Percentiles rank a stretch among this genome's conserved stretches.
Evolutionary conservation across 2,888 invertebrate species (phyloP).

Genomic region (Teleogryllus oceanicus): DNA sequence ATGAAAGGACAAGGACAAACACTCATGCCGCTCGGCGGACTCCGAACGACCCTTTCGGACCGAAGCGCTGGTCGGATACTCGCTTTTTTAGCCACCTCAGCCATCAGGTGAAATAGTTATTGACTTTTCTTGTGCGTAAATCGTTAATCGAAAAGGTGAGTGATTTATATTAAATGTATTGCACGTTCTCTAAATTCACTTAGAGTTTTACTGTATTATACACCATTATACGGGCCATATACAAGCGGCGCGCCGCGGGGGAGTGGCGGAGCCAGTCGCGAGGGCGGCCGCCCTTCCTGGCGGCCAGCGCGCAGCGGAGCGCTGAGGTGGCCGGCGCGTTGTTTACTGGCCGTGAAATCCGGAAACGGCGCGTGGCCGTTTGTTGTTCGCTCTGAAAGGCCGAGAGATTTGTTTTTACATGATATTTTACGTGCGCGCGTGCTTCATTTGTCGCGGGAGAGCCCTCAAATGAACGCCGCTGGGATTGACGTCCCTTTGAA

Average conservation of each 20-base stretch:
- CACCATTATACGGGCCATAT: no score
- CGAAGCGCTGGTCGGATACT: no score
- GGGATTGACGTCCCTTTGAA: neutral
- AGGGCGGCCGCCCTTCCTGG: neutral
- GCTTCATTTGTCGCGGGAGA: constrained; percentile 6
- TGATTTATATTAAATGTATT: no score
- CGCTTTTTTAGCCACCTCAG: no score
- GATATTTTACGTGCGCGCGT: neutral
- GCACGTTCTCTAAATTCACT: no score
- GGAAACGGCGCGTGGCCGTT: neutral
- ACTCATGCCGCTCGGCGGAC: no score
- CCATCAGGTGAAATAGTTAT: no score
- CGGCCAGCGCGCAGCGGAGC: neutral
- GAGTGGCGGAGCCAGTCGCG: neutral
- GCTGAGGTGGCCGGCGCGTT: neutral
- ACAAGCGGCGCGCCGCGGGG: neutral
- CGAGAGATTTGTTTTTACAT: neutral
- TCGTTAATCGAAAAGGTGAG: no score
- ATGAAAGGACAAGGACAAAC: no score
- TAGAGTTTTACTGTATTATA: no score
- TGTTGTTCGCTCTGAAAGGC: neutral
- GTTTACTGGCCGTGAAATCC: neutral
- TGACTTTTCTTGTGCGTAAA: no score
- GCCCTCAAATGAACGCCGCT: neutral
- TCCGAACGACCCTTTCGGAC: no score